Evolutionary conservation across 2,113 vertebrate species (phyloP), one percentile per base, ranked within the genome.

Genomic region (Rhizomys pruinosus): DNA sequence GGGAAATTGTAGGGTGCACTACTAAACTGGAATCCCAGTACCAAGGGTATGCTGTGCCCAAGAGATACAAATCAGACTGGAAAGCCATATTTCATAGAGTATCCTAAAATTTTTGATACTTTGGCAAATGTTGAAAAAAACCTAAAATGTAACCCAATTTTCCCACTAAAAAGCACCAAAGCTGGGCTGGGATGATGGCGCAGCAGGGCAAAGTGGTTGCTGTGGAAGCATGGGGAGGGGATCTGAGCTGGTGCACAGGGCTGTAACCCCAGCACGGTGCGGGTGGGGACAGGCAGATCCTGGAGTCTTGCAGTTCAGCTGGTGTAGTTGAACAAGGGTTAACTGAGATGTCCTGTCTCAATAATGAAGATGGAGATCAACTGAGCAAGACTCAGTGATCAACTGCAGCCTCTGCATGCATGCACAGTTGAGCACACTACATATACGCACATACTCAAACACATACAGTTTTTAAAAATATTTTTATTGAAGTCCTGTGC

Each of bases 91-190:
- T 25, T 17, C 84, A 17, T 32, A 32, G 29, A 61, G 3, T 44
- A n/a, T 4, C 73, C 55, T 90, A 77, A 68, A 77, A 44, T 37
- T 92, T 39, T 27, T 88, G 57, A 87, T 34, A 44, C 32, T 82
- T 95, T 66, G 66, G 61, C n/a, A 91, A 44, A 84, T 76, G 61
- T 76, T 86, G 47, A 42, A 92, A 73, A 59, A 89, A 71, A n/a
- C n/a, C 57, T 66, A 87, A 73, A 89, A 23, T 57, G 6, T 37
- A 86, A 81, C 37, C 34, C 64, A 79, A 87, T 11, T 80, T 27
- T 89, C 25, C 84, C n/a, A 47, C 93, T 79, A 71, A 88, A 92
- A 96, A 90, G 22, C 7, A 72, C 23, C 23, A 55, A 47, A 11
- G 1, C 63, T 44, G 10, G 34, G 64, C 63, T 52, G 63, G 64